phyloP scores from a whole-genome alignment of 2,113 vertebrate genomes.

The Xyliphius kryptos region DNA sequence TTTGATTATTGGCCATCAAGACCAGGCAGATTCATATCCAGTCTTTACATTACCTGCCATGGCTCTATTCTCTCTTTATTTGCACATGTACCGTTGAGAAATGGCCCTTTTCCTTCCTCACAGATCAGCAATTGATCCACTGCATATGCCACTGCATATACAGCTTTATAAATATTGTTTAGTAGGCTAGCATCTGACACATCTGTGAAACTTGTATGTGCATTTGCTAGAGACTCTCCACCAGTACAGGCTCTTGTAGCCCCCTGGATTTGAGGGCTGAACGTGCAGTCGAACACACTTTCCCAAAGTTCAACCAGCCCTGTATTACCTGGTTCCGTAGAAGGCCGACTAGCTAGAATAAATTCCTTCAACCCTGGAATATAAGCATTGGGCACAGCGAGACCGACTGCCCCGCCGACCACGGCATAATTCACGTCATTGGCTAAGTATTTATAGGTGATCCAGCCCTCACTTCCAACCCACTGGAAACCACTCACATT shows the following conservation, averaged over 20 bases:
- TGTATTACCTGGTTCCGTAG: slow-evolving; percentile 48
- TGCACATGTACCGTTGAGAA: slow-evolving; percentile 59
- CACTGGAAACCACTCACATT: slow-evolving; percentile 67
- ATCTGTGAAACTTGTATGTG: slow-evolving; percentile 58
- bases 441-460: slow-evolving; percentile 64
- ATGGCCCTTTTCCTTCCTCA: slow-evolving; percentile 54
- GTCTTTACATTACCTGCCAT: slow-evolving; percentile 58
- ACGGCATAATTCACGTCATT: slow-evolving; percentile 58
- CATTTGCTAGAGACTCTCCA: slow-evolving; percentile 55
- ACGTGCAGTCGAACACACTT: slow-evolving; percentile 54
- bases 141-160: slow-evolving; percentile 62
- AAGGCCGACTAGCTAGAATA: slow-evolving; percentile 53
- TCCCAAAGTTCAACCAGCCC: slow-evolving; percentile 68
- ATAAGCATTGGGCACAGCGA: slow-evolving; percentile 59
- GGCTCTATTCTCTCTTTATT: slow-evolving; percentile 52
- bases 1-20: neutral
- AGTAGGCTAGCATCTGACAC: slow-evolving; percentile 62
- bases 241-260: slow-evolving; percentile 51
- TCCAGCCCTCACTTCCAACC: slow-evolving; percentile 72
- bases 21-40: neutral
- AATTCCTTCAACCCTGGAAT: slow-evolving; percentile 65
- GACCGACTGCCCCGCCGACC: slow-evolving; percentile 63
- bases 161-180: slow-evolving; percentile 69
- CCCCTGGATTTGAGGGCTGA: slow-evolving; percentile 38
- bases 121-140: slow-evolving; percentile 57